phyloP scores from a whole-genome alignment of 2,888 invertebrate genomes.

The Xanthia togata region DNA sequence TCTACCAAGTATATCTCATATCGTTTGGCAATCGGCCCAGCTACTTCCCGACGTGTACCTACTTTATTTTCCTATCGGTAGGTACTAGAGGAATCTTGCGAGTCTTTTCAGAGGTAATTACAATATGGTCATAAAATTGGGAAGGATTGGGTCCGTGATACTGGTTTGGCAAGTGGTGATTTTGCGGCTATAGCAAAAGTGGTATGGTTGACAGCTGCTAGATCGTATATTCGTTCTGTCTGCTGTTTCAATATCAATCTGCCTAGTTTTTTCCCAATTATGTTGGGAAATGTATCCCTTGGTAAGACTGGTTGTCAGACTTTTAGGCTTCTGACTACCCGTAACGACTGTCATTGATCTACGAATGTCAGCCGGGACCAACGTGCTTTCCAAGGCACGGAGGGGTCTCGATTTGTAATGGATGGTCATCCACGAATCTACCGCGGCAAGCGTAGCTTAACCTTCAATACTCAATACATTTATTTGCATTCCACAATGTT shows the following conservation, averaged over 20 bases:
- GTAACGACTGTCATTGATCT: no score
- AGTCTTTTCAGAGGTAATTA: slow-evolving; percentile 45
- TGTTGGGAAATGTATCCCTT: no score
- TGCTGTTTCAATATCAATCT: not conserved
- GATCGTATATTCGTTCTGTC: not conserved
- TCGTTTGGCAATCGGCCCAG: slow-evolving; percentile 62
- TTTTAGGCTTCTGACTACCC: no score
- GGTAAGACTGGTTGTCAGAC: no score
- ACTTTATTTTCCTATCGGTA: slow-evolving; percentile 50
- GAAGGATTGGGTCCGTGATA: not conserved
- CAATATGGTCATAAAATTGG: slow-evolving; percentile 26
- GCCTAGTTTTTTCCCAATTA: no score
- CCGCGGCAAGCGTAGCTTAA: no score
- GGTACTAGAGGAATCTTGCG: slow-evolving; percentile 17
- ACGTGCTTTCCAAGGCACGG: no score
- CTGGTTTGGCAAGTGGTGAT: not conserved
- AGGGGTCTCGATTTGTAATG: no score
- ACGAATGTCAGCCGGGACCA: no score
- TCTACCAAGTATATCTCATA: slow-evolving; percentile 51
- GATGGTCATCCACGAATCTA: no score
- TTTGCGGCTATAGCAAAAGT: not conserved
- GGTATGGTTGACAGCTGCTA: not conserved
- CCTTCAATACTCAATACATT: no score
- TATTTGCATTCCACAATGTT: no score
- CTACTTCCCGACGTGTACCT: slow-evolving; percentile 34